Evolutionary conservation across 2,113 vertebrate genomes (phyloP).

Genomic region (Zapornia atra): DNA sequence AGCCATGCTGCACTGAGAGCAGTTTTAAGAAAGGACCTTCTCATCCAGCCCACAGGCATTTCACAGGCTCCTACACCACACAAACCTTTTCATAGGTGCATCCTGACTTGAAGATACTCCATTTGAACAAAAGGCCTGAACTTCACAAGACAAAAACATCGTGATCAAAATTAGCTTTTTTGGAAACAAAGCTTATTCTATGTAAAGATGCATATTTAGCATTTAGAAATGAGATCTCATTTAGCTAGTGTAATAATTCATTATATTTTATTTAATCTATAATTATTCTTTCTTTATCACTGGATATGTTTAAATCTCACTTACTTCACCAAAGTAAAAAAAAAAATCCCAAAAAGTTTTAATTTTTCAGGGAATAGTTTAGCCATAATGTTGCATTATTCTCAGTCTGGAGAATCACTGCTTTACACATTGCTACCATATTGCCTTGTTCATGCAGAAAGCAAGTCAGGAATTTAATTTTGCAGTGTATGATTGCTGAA

Average conservation of each 20-base stretch:
- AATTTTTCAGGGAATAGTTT: not conserved
- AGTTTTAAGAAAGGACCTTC: not conserved
- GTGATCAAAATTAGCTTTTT: not conserved
- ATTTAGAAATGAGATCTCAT: not conserved
- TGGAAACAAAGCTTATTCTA: not conserved
- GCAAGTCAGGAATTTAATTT: not conserved
- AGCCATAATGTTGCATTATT: not conserved
- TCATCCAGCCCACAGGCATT: not conserved
- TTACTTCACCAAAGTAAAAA: not conserved
- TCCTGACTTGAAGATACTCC: not conserved
- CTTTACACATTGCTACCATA: not conserved
- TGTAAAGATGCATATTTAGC: not conserved
- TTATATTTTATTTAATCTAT: not conserved
- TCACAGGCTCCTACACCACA: not conserved
- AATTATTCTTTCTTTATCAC: not conserved
- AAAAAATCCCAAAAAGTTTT: not conserved
- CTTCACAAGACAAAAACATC: not conserved
- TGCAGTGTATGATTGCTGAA: not conserved
- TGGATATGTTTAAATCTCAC: not conserved
- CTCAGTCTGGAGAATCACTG: not conserved
- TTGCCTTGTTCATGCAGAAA: not conserved
- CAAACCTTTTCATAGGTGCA: not conserved
- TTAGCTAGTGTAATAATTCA: not conserved
- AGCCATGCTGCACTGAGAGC: fast-evolving
- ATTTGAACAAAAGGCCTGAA: not conserved